Evolutionary conservation across 2,888 invertebrate species (phyloP).

Genomic region (Hololepta plana): DNA sequence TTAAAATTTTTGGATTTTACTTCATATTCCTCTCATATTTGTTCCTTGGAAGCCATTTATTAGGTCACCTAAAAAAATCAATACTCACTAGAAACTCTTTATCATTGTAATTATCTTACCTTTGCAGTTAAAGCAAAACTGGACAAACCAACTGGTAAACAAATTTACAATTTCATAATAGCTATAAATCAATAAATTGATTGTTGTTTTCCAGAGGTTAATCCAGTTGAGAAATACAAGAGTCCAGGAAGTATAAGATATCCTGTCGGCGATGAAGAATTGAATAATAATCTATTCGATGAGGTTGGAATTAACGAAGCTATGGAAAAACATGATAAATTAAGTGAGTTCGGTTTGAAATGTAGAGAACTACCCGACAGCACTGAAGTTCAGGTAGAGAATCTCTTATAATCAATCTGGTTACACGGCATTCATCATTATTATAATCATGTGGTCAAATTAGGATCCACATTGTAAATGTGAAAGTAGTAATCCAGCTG

Average conservation of each 20-base stretch:
- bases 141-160: too few species aligned
- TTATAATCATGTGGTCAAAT: conserved; percentile 4
- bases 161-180: too few species aligned
- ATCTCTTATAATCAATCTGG: conserved; percentile 4
- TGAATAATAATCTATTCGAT: conserved; percentile 10
- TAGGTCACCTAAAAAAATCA: too few species aligned
- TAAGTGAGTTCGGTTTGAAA: not conserved
- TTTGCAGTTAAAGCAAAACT: too few species aligned
- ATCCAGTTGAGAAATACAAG: conserved; percentile 8
- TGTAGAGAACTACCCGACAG: too few species aligned
- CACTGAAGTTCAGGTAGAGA: not conserved
- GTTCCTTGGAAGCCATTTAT: too few species aligned
- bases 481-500: conserved; percentile 5
- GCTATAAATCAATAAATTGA: too few species aligned
- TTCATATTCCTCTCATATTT: too few species aligned
- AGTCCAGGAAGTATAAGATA: conserved; percentile 11
- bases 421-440: conserved; percentile 3
- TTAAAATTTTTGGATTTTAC: too few species aligned
- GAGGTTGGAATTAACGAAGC: conserved; percentile 7
- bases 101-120: too few species aligned
- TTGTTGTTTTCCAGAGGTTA: too few species aligned
- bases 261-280: conserved; percentile 12
- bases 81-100: too few species aligned
- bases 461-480: conserved; percentile 9
- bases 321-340: conserved; percentile 5